Conservation (phyloP, 2,113 vertebrate genomes). For the Thinocorus orbignyianus region DNA sequence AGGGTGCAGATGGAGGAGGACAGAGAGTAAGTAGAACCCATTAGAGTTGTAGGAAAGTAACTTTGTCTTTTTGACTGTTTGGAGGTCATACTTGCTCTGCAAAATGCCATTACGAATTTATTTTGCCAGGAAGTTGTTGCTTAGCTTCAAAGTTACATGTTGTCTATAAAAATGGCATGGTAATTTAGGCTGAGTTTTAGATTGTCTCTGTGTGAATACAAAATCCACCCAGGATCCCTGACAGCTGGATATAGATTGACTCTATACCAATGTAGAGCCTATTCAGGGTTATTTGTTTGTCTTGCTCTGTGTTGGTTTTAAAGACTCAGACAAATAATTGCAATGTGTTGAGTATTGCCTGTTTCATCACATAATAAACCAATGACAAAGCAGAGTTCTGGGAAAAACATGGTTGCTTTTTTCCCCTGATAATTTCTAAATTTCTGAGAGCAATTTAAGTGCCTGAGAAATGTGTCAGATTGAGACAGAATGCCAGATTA, state of each 20-base stretch:
- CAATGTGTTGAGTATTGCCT: not conserved
- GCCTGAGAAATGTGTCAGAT: not conserved
- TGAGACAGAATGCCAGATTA: not conserved
- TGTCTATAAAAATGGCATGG: not conserved
- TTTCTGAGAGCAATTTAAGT: not conserved
- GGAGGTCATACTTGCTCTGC: not conserved
- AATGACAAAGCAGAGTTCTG: not conserved
- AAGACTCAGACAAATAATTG: not conserved
- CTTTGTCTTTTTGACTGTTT: not conserved
- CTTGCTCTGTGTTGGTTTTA: not conserved
- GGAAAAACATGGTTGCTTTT: not conserved
- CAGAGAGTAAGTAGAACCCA: not conserved
- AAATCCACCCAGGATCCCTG: not conserved
- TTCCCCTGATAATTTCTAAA: not conserved
- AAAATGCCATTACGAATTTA: not conserved
- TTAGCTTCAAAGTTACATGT: not conserved
- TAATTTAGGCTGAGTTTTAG: not conserved
- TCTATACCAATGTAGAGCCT: not conserved
- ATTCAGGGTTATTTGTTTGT: not conserved
- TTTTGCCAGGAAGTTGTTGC: not conserved
- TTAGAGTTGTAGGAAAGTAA: not conserved
- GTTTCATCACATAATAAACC: not conserved
- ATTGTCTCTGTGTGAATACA: not conserved
- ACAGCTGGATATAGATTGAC: not conserved
- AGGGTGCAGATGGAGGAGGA: not conserved